Conservation (phyloP, 2,113 vertebrate species). For the Rhinopomastus cyanomelas region DNA sequence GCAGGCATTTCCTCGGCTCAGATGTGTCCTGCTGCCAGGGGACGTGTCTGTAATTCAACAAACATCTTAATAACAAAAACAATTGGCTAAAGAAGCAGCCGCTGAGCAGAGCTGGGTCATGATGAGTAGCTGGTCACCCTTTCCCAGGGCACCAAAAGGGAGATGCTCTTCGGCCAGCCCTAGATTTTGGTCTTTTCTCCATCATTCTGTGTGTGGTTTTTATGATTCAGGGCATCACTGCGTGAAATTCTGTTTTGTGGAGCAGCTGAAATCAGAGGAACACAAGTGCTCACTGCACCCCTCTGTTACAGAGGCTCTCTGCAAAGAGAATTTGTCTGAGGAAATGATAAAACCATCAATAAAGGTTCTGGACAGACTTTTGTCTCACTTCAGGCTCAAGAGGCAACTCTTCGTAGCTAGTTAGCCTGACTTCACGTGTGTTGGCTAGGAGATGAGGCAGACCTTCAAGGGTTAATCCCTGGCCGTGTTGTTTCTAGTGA, state of each 20-base stretch:
- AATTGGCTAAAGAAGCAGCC: background rate
- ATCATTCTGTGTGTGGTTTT: fast-evolving
- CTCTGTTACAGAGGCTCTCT: background rate
- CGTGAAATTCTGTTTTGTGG: background rate
- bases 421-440: background rate
- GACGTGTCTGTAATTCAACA: background rate
- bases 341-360: background rate
- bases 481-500: background rate
- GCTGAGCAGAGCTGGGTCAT: background rate
- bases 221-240: background rate
- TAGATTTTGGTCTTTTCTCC: background rate
- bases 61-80: conserved; percentile 12
- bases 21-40: background rate
- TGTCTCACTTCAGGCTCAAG: background rate
- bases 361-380: background rate
- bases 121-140: background rate
- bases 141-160: background rate
- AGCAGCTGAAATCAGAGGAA: background rate
- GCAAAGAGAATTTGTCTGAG: background rate
- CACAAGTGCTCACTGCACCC: background rate
- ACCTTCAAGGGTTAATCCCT: background rate
- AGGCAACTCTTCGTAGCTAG: background rate
- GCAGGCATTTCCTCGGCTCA: conserved; percentile 9
- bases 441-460: background rate
- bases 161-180: background rate